phyloP scores from a whole-genome alignment of 2,888 invertebrate species.

The Eugnorisma glareosa region DNA sequence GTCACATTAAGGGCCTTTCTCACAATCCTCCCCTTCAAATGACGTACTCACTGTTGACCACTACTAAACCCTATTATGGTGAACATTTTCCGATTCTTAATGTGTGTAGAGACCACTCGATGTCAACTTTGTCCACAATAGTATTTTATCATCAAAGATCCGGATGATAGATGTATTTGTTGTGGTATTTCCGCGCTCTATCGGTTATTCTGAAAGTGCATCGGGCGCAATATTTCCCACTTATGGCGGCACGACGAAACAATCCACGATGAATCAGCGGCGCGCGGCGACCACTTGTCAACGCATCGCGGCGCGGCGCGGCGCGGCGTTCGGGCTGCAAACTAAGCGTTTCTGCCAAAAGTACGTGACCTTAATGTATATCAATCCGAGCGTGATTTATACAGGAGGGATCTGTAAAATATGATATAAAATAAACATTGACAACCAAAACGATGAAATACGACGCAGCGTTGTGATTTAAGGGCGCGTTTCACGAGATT shows the following conservation, averaged over 20 bases:
- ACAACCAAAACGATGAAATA: conserved; percentile 91
- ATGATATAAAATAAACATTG: conserved; percentile 91
- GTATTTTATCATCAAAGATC: conserved; percentile 43
- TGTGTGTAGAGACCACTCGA: conserved; percentile 45
- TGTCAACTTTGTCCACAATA: conserved; percentile 37
- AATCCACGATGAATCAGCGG: conserved; percentile 58
- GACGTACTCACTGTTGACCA: conserved; percentile 65
- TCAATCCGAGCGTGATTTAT: conserved; percentile 89
- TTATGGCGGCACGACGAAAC: conserved; percentile 57
- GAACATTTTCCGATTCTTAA: conserved; percentile 54
- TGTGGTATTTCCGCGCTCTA: conserved; percentile 33
- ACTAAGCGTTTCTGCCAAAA: conserved; percentile 88
- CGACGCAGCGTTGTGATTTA: conserved; percentile 89
- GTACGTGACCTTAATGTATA: conserved; percentile 90
- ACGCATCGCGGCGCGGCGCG: conserved; percentile 60
- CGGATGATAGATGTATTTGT: conserved; percentile 39
- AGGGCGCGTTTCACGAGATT: conserved; percentile 90
- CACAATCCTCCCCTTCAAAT: conserved; percentile 64
- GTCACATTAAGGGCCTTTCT: conserved; percentile 74
- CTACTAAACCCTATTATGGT: conserved; percentile 65
- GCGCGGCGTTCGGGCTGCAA: conserved; percentile 65
- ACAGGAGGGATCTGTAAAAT: conserved; percentile 89
- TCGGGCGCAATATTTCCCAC: conserved; percentile 61
- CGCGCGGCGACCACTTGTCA: conserved; percentile 80
- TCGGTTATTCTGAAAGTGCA: conserved; percentile 62